Evolutionary conservation across 2,113 vertebrate genomes (phyloP), one percentile per base, ranked within the genome.

Genomic region (Vulpes vulpes): DNA sequence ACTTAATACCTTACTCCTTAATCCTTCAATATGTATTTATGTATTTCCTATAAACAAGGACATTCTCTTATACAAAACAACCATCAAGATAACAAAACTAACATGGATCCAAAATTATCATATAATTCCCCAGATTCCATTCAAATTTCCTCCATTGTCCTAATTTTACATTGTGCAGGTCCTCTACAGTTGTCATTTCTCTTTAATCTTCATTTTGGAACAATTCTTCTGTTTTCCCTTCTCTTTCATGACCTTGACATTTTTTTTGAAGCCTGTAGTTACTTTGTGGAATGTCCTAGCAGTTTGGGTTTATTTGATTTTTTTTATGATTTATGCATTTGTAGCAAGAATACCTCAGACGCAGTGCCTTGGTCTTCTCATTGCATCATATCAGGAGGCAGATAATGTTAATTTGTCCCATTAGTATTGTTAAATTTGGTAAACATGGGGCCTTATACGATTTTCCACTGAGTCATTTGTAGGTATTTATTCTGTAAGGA

Each of bases 211-310:
- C n/a, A 74, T 76, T 86, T 73, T 65, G 86, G 55, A 92, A 67
- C 23, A 71, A 22, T 38, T 74, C 32, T 14, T 96, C 55, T 12
- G 32, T 38, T 93, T 91, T 92, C 73, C 25, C 67, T 62, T 79
- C n/a, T 84, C 55, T 67, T 82, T 82, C 83, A 19, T 30, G 57
- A 83, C 67, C 74, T 88, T 92, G 83, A 79, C 57, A 81, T 92
- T 91, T 91, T 90, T 91, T 89, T 25, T 11, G 59, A 85, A 30
- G 60, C 30, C 53, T 1, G 0, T 2, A 76, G 80, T 43, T 57
- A 71, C 49, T 95, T 96, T 81, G 49, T 64, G 15, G 38, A 60
- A 53, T 30, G 73, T 23, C 27, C 53, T 35, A 11, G 30, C 23
- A 81, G 38, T 55, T 27, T 81, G 78, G 49, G 11, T 88, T 91